Conservation (phyloP, 2,113 vertebrate species). For the Forbesichthys agassizii region DNA sequence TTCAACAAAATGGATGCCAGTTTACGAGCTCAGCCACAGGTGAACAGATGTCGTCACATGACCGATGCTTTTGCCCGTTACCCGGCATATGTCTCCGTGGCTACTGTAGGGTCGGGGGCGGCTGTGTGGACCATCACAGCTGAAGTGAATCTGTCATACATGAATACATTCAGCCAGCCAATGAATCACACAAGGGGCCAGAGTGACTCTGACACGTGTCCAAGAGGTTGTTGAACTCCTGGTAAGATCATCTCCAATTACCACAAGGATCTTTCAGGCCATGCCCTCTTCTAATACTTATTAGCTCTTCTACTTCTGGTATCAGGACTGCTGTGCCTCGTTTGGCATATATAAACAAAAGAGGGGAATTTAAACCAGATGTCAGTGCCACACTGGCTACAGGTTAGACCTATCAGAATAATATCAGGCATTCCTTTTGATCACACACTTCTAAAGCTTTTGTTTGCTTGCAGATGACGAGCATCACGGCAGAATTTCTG, state of each 20-base stretch:
- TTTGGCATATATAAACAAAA: no score
- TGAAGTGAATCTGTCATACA: constrained; percentile 34
- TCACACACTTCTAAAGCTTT: constrained; percentile 8
- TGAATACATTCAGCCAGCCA: constrained; percentile 19
- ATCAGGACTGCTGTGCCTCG: not conserved
- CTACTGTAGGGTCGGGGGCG: constrained; percentile 11
- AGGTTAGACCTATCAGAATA: not conserved
- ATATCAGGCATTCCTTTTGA: no score
- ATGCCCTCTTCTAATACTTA: not conserved
- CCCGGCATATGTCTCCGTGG: constrained; percentile 25
- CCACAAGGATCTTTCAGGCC: not conserved
- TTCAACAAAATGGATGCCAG: constrained; percentile 28
- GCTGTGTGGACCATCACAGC: constrained; percentile 14
- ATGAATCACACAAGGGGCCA: constrained; percentile 14
- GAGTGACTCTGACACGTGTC: not conserved
- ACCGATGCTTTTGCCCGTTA: constrained; percentile 25
- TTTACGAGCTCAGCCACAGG: not conserved
- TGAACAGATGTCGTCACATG: constrained; percentile 31
- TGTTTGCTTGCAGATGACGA: constrained; percentile 30
- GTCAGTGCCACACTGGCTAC: not conserved
- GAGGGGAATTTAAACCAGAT: no score
- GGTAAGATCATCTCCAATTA: not conserved
- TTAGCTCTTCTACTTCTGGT: not conserved
- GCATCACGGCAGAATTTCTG: constrained; percentile 17
- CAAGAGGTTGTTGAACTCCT: constrained; percentile 1